Percentiles rank a stretch among this genome's conserved stretches.
Conservation (phyloP, 2,888 invertebrate species). For the Lasius fuliginosus region DNA sequence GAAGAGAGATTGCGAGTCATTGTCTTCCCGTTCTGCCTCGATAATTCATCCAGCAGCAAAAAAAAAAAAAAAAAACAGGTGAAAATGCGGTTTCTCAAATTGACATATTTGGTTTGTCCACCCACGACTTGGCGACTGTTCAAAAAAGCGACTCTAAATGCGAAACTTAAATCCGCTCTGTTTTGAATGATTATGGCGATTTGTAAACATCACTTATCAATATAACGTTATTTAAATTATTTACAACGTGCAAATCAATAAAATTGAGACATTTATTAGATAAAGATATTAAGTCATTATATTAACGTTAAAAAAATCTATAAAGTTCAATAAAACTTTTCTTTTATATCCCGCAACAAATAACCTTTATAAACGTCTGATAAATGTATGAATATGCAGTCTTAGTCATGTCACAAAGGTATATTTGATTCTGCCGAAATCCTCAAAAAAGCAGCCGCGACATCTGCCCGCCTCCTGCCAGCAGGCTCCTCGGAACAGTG, state of each 20-base stretch:
- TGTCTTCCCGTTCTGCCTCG: conserved; percentile 59
- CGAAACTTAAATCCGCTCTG: conserved; percentile 39
- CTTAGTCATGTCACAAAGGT: conserved; percentile 31
- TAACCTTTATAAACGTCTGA: conserved; percentile 9
- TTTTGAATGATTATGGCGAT: neutral
- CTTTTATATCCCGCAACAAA: neutral
- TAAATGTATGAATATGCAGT: conserved; percentile 16
- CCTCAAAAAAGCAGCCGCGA: conserved; percentile 52
- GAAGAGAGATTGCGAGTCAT: conserved; percentile 42
- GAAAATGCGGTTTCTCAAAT: conserved; percentile 74
- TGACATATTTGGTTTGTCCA: conserved; percentile 77
- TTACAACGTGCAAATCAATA: neutral
- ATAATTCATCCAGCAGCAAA: conserved; percentile 70
- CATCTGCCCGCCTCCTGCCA: conserved; percentile 71
- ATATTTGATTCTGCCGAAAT: conserved; percentile 34
- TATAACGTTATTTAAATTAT: conserved; percentile 9
- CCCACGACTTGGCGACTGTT: conserved; percentile 76
- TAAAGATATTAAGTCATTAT: neutral
- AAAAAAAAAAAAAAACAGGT: conserved; percentile 77
- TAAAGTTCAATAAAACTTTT: neutral
- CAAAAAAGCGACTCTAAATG: conserved; percentile 77
- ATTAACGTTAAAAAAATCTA: neutral
- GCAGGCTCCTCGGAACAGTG: conserved; percentile 69
- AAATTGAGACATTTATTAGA: neutral
- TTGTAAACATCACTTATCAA: neutral